Percentiles rank a stretch among this genome's conserved stretches.
phyloP scores from a whole-genome alignment of 64 coral and sea anemone species.

The Anthopleura sola region DNA sequence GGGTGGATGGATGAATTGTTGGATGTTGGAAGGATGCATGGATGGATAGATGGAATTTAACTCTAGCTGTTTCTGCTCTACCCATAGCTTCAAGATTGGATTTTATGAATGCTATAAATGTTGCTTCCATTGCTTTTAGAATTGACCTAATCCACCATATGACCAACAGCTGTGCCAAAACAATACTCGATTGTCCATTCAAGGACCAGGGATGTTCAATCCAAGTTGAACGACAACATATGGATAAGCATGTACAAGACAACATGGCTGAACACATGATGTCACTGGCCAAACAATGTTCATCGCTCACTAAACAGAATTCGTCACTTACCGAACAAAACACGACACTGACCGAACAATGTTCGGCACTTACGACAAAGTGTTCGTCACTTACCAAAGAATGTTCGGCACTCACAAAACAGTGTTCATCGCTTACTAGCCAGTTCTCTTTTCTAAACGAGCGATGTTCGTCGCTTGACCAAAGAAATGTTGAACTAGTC shows the following conservation, averaged over 20 bases:
- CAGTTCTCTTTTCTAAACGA: not conserved
- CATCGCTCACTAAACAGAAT: too few relatives aligned
- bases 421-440: not conserved
- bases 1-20: too few relatives aligned
- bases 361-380: not conserved
- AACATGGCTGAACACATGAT: too few relatives aligned
- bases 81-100: not conserved
- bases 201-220: too few relatives aligned
- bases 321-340: not conserved
- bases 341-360: not conserved
- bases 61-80: too few relatives aligned
- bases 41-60: too few relatives aligned
- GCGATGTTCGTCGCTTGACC: not conserved
- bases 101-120: not conserved
- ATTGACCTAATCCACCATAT: not conserved
- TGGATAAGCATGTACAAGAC: too few relatives aligned
- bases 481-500: not conserved
- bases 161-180: not conserved
- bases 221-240: too few relatives aligned
- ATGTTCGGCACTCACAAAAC: not conserved
- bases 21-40: too few relatives aligned
- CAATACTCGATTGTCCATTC: too few relatives aligned
- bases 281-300: too few relatives aligned
- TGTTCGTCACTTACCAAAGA: not conserved
- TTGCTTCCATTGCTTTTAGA: not conserved